Percentiles rank a stretch among this genome's conserved stretches.
These are phyloP conservation scores for Emys orbicularis DNA, from an alignment of 2,797 vertebrate genomes.

Conservation along the genomic window DNA sequence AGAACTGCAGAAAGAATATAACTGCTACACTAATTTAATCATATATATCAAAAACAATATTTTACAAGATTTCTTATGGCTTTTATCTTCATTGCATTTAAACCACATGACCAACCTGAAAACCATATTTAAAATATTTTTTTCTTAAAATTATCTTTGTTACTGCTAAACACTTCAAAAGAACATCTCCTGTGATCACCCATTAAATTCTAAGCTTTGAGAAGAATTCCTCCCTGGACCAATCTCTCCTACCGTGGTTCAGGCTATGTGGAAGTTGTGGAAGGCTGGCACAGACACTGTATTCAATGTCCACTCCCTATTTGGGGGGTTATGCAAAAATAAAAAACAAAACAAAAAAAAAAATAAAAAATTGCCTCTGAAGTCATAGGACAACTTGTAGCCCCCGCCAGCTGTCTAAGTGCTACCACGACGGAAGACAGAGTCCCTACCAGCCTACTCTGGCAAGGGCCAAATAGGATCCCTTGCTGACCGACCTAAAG, in stretches of 20 bases:
- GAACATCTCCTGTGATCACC: not conserved
- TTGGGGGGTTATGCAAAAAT: not conserved
- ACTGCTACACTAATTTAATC: not conserved
- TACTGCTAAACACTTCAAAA: not conserved
- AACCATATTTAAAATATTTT: not conserved
- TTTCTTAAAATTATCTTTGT: not conserved
- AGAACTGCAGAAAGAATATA: not conserved
- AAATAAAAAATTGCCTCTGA: not conserved
- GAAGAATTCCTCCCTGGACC: not conserved
- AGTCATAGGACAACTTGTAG: not conserved
- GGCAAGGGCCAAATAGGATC: not conserved
- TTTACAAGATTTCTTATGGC: constrained; percentile 1
- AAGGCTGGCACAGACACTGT: not conserved
- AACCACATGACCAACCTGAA: constrained; percentile 1
- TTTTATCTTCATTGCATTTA: constrained; percentile 18
- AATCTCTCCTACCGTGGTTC: not conserved
- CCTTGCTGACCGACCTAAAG: not conserved
- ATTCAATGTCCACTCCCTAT: not conserved
- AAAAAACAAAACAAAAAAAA: fast-evolving
- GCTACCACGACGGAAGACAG: not conserved
- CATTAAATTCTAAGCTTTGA: not conserved
- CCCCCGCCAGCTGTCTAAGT: not conserved
- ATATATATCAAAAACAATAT: constrained; percentile 2
- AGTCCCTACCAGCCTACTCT: not conserved
- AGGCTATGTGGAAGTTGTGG: not conserved